Base-by-base conservation (phyloP, 2,888 invertebrate species). In the Anoncus sp. region DNA sequence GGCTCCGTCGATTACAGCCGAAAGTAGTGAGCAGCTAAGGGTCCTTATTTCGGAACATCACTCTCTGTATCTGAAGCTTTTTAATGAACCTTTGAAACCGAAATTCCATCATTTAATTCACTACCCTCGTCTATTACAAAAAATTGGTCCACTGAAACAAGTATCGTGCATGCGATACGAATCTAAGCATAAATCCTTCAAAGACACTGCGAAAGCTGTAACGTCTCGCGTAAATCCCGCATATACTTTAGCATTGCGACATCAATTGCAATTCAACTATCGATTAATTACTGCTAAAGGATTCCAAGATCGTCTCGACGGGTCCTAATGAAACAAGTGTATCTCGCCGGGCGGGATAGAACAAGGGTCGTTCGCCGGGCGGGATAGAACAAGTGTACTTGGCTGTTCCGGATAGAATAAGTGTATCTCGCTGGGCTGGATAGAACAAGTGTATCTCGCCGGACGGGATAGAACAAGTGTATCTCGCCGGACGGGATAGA, bases 31-130 rank as follows among this genome's bases (percentile, higher is more conserved):
- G 45, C 31, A 38, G 16, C 49, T 74, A 24, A 31, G n/a, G n/a
- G 31, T 35, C 66, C 40, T 65, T n/a, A 72, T 65, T 31, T 31
- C 63, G 12, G 47, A 38, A 31, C 74, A 77, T 53, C 69, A 74
- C 35, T 24, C 55, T 9, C 49, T 70, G 12, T 77, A 74, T 38
- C 20, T 74, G 3, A 9, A 63, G 3, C 59, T 72, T 31, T 72
- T 72, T 20, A 27, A 60, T n/a, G 31, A 31, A 14, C 40, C 40
- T 7, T 35, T 69, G 12, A 69, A 57, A 22, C 45, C 69, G 1
- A 69, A 69, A 59, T 24, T 24, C 12, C 67, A 67, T 9, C 24
- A 24, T 22, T 27, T 67, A 55, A 4, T 67, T 9, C 67, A 67
- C 24, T 67, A 67, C 10, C 18, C 45, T n/a, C 9, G 24, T 5